Conservation (phyloP, 2,113 vertebrate species). For the Sialia sialis region DNA sequence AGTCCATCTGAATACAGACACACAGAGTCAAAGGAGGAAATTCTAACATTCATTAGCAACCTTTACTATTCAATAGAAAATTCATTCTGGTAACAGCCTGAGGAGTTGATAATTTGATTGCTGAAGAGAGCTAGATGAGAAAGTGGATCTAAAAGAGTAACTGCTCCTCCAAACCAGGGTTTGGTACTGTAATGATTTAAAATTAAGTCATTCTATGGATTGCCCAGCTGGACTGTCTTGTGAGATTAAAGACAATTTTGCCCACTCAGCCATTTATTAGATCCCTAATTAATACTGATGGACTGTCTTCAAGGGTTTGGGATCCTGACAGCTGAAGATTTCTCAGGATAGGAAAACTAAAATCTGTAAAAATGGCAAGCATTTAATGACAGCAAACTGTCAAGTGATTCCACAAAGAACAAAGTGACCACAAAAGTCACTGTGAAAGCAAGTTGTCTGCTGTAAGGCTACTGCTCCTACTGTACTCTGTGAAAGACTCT, state of each 20-base stretch:
- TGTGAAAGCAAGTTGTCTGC: background rate
- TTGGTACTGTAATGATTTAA: background rate
- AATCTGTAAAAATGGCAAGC: background rate
- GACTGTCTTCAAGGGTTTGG: background rate
- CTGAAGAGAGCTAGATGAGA: background rate
- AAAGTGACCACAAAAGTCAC: background rate
- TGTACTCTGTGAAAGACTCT: background rate
- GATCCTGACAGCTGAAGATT: background rate
- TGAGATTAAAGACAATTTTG: background rate
- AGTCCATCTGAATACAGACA: background rate
- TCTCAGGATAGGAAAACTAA: background rate
- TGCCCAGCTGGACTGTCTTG: background rate
- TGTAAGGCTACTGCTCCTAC: too few relatives aligned
- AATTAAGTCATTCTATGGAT: background rate
- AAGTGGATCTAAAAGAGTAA: background rate
- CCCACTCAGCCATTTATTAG: background rate
- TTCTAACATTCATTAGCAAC: background rate
- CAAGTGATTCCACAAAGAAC: background rate
- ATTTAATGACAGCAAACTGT: background rate
- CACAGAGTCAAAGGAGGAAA: background rate
- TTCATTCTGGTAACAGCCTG: background rate
- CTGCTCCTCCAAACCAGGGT: background rate
- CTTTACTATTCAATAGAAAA: background rate
- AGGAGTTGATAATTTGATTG: background rate
- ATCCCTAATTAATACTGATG: background rate